phyloP scores from a whole-genome alignment of 2,113 vertebrate genomes.

The Dromas ardeola region DNA sequence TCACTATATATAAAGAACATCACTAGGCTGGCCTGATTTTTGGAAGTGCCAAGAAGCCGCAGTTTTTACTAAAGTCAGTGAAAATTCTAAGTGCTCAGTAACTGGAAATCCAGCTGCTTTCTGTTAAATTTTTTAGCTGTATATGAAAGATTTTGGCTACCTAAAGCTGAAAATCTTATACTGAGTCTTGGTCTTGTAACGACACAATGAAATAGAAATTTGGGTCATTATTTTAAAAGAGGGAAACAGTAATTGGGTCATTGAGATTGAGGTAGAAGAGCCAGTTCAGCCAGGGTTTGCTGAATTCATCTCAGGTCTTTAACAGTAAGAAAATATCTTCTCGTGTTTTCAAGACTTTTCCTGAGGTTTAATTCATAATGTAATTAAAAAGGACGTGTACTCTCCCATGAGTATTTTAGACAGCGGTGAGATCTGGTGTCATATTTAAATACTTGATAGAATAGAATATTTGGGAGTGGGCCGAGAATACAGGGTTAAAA shows the following conservation, averaged over 20 bases:
- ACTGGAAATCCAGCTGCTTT: neutral
- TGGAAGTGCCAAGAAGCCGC: neutral
- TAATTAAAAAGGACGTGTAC: neutral
- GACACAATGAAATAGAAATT: neutral
- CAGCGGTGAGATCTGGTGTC: neutral
- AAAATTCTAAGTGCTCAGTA: neutral
- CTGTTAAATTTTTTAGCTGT: neutral
- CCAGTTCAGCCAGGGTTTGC: neutral
- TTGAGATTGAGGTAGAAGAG: neutral
- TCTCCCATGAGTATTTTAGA: neutral
- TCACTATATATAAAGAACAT: neutral
- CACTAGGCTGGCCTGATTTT: constrained; percentile 13
- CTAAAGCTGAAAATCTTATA: neutral
- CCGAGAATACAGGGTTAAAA: neutral
- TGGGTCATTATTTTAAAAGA: neutral
- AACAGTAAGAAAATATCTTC: neutral
- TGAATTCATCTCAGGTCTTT: neutral
- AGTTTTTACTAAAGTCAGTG: neutral
- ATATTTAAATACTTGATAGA: neutral
- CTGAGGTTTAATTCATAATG: neutral
- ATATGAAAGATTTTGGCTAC: neutral
- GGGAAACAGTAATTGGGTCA: neutral
- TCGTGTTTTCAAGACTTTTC: neutral
- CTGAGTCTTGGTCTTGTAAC: neutral
- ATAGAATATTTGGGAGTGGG: neutral